A percentile compares a stretch with the other conserved stretches of the same genome.
phyloP scores from a whole-genome alignment of 2,888 invertebrate species.

The Melangyna quadrimaculata region DNA sequence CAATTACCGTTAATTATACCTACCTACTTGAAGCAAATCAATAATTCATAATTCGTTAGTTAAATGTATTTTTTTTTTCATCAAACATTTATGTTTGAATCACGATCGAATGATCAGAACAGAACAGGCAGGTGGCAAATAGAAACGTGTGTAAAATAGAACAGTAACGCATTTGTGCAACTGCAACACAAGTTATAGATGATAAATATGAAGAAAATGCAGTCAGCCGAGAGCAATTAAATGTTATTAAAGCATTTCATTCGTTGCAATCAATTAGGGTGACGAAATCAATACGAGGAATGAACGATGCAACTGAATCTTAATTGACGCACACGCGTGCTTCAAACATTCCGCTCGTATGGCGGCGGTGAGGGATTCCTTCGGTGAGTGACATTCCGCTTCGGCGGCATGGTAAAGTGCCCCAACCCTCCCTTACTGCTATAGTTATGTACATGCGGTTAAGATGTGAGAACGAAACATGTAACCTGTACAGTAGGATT shows the following conservation, averaged over 20 bases:
- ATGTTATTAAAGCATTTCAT: slow-evolving; percentile 62
- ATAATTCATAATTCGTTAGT: slow-evolving; percentile 55
- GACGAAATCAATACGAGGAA: slow-evolving; percentile 59
- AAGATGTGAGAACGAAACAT: slow-evolving; percentile 27
- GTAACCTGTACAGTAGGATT: slow-evolving; percentile 27
- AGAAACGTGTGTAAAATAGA: slow-evolving; percentile 3
- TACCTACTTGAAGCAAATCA: slow-evolving; percentile 44
- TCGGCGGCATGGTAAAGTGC: neutral
- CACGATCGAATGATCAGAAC: neutral
- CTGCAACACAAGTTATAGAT: neutral
- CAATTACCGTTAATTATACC: slow-evolving; percentile 60
- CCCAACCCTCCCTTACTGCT: neutral
- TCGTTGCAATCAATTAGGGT: slow-evolving; percentile 65
- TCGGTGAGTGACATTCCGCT: slow-evolving; percentile 44
- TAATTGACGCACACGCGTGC: slow-evolving; percentile 57
- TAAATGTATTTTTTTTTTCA: neutral
- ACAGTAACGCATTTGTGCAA: neutral
- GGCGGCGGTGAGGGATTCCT: slow-evolving; percentile 40
- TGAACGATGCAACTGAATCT: slow-evolving; percentile 46
- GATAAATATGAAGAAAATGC: slow-evolving; percentile 6
- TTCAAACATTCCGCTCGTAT: slow-evolving; percentile 39
- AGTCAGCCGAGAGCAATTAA: slow-evolving; percentile 52
- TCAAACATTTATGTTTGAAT: neutral
- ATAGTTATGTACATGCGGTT: slow-evolving; percentile 1
- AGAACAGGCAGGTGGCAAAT: too few species aligned